A percentile compares a stretch with the other conserved stretches of the same genome.
Evolutionary conservation across 2,888 invertebrate species (phyloP).

Genomic region (Zaprionus bogoriensis): DNA sequence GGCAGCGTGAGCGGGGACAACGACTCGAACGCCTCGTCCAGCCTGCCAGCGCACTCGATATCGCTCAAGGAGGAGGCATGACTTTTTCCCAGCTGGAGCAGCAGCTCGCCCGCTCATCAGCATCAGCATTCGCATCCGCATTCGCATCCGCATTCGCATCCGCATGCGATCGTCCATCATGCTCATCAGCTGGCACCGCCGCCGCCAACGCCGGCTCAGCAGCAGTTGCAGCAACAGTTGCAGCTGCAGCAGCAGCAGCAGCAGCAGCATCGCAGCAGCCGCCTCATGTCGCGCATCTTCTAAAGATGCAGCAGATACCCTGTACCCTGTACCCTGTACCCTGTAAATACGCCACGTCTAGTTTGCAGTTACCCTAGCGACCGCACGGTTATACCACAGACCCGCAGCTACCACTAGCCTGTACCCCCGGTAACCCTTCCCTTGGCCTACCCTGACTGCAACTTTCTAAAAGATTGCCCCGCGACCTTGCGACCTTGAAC

Average conservation of each 20-base stretch:
- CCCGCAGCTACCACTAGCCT: constrained; percentile 7
- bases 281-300: constrained; percentile 83
- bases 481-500: constrained; percentile 16
- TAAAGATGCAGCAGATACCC: constrained; percentile 64
- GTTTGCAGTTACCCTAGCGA: no score
- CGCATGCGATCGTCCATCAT: constrained; percentile 21
- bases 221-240: constrained; percentile 19
- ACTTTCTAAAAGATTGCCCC: constrained; percentile 52
- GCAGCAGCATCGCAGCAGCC: constrained; percentile 75
- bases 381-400: no score
- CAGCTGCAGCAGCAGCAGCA: constrained; percentile 62
- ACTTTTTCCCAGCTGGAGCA: constrained; percentile 93
- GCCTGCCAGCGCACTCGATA: constrained; percentile 78
- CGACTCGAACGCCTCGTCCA: constrained; percentile 81
- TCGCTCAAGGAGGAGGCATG: constrained; percentile 88
- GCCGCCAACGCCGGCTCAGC: constrained; percentile 29
- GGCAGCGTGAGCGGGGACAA: constrained; percentile 82
- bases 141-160: constrained; percentile 30
- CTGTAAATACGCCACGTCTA: constrained; percentile 33
- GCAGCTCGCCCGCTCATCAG: constrained; percentile 83
- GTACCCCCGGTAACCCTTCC: not conserved
- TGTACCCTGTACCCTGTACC: not conserved
- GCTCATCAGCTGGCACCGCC: constrained; percentile 34
- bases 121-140: constrained; percentile 10
- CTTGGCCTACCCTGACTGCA: constrained; percentile 24